Base-by-base conservation (phyloP, 2,113 vertebrate species). In the Mormoops blainvillei region DNA sequence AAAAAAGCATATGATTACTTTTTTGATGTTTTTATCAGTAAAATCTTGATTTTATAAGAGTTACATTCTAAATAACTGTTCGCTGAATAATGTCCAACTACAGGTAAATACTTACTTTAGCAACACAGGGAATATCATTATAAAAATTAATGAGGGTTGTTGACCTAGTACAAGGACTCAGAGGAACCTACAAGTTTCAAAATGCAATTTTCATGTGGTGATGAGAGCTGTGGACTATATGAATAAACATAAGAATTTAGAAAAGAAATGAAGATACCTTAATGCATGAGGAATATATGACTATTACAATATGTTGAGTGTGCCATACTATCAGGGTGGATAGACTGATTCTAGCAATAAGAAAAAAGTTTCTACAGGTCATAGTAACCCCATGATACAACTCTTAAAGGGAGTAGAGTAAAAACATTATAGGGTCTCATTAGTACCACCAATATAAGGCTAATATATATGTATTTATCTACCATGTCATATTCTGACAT, bases 111-210 rank as follows among this genome's bases (percentile, higher is more conserved):
- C 41, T 76, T 56, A 71, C 31, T 88, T 73, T 28, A 94, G 48
- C 63, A 92, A 94, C 28, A 70, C 38, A n/a, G 20, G 28, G 33
- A 73, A 73, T 76, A 87, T 5, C 7, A 84, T 85, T 67, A 36
- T 76, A 90, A 96, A 97, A 94, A 97, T 52, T 61, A 73, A 65
- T 76, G 3, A 52, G 38, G 56, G 43, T 48, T 84, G 22, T 92
- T 81, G 61, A 83, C 52, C 31, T 41, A 80, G 14, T 54, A 87
- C 26, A 71, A 71, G 38, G 24, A 77, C 50, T 54, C 63, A 93
- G 36, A 87, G 65, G 58, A 96, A 88, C 13, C 36, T 70, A n/a
- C 41, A 77, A 63, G 45, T 91, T 97, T 88, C 38, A 70, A 91
- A 95, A 83, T 70, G 43, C 7, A 96, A 87, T 94, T 88, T 84